Base-by-base conservation (phyloP, 2,113 vertebrate genomes). In the Thomomys bottae region DNA sequence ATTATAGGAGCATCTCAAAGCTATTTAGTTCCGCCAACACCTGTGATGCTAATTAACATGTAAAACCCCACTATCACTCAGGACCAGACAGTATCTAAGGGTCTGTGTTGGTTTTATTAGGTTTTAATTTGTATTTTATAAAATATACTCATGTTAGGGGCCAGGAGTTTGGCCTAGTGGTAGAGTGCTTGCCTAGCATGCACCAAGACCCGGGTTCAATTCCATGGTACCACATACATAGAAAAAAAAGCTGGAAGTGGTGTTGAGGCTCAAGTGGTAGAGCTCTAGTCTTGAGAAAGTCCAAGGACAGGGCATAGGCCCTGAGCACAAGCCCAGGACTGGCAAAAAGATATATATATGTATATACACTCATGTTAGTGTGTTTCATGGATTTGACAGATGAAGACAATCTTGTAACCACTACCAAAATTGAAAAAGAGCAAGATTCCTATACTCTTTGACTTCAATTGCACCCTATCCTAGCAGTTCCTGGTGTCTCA, bases 81-180 rank as follows among this genome's bases (percentile, higher is more conserved):
- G 75, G 61, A 34, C 78, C 66, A 5, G 88, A 64, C 2, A 88
- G 59, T 26, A 63, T 54, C 75, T 85, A 61, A 89, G 21, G 2
- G 18, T 45, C 32, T 73, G 54, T 18, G 66, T 15, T 79, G 64
- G 81, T 79, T 84, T 91, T 61, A 64, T 79, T n/a, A 73, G 38
- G 42, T 71, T 57, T 15, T 38, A 73, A 77, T 67, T 85, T 54
- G 34, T 36, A 83, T 15, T 34, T 34, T 21, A 2, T 84, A 72
- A 94, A 94, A 92, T 66, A 59, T 57, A 63, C 18, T 73, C 28
- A 30, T 67, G 75, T 81, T 71, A 68, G 34, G 28, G 28, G 32
- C 59, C 4, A 9, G 32, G n/a, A n/a, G n/a, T n/a, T n/a, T n/a
- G n/a, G n/a, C n/a, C n/a, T n/a, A n/a, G n/a, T n/a, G n/a, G n/a